Evolutionary conservation across 2,113 vertebrate species (phyloP), one percentile per base, ranked within the genome.

Genomic region (Heterotilapia buettikoferi): DNA sequence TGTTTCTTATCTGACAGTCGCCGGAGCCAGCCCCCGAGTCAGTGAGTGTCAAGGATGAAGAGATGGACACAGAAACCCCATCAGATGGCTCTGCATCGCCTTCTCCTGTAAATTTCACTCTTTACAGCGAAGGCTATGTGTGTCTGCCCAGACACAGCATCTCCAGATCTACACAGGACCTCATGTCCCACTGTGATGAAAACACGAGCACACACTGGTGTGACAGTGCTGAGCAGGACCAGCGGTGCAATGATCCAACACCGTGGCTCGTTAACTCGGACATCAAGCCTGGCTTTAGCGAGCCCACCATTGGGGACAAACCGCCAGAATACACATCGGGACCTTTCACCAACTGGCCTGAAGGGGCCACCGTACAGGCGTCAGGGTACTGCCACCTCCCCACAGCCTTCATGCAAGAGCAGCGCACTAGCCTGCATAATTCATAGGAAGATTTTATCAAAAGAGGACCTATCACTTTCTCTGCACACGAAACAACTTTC

Each of bases 321-420:
- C 68, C 57, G 12, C 71, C 66, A 3, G 45, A 63, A 0, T 66
- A 89, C 89, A 78, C 26, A 6, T 18, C 82, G 6, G 82, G 21
- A 47, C 18, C 66, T 13, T 83, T 86, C 43, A n/a, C 12, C 16
- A 2, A 66, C 9, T 94, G 92, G 91, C 90, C 91, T 76, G 86
- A 85, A 3, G 90, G 13, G 33, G 86, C 54, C 21, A 6, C 9
- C 47, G 6, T 80, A 11, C 86, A 86, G 36, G 8, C 73, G 16
- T 94, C 92, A 0, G 95, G 94, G 6, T 94, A 95, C 88, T 95
- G 92, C 81, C 68, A 85, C 47, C 87, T 96, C 47, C 93, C 93
- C 11, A 5, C 57, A 26, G 50, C 56, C 24, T 57, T 68, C 33
- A 59, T 40, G 12, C 31, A 36, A 24, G 18, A 56, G 54, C 36